These are phyloP conservation scores for Thinocorus orbignyianus DNA, from an alignment of 2,113 vertebrate species.

Conservation along the genomic window DNA sequence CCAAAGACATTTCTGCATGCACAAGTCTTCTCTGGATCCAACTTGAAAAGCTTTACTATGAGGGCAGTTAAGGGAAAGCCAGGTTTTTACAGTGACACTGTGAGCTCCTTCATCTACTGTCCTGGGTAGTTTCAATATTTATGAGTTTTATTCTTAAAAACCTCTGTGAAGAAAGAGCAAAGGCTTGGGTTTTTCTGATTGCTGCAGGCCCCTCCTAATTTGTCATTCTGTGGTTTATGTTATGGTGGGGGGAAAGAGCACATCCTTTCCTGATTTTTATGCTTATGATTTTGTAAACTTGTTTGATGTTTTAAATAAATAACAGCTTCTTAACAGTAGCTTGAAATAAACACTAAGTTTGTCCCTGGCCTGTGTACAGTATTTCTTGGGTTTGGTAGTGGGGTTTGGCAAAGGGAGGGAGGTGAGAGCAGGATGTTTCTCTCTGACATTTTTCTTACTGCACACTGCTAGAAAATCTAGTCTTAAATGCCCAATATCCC, in stretches of 20 bases:
- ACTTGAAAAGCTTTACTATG: not conserved
- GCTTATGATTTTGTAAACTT: constrained; percentile 30
- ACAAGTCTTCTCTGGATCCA: not conserved
- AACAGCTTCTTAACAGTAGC: constrained; percentile 36
- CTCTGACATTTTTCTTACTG: not conserved
- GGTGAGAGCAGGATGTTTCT: not conserved
- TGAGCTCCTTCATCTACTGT: not conserved
- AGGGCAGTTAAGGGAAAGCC: not conserved
- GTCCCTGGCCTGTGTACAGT: not conserved
- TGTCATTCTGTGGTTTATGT: not conserved
- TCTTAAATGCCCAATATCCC: not conserved
- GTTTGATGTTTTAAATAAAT: constrained; percentile 30
- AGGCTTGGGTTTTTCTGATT: not conserved
- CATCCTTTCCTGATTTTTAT: not conserved
- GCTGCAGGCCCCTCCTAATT: constrained; percentile 11
- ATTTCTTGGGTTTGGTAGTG: not conserved
- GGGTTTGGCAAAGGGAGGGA: not conserved
- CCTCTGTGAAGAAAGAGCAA: constrained; percentile 9
- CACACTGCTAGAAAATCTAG: not conserved
- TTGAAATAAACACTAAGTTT: constrained; percentile 34
- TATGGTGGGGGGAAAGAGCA: not conserved
- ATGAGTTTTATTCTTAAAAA: constrained; percentile 28
- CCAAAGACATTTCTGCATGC: not conserved
- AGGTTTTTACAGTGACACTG: not conserved
- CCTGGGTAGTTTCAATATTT: not conserved